These are phyloP conservation scores for Trematomus loennbergii DNA, from an alignment of 2,113 vertebrate genomes.

Conservation along the genomic window DNA sequence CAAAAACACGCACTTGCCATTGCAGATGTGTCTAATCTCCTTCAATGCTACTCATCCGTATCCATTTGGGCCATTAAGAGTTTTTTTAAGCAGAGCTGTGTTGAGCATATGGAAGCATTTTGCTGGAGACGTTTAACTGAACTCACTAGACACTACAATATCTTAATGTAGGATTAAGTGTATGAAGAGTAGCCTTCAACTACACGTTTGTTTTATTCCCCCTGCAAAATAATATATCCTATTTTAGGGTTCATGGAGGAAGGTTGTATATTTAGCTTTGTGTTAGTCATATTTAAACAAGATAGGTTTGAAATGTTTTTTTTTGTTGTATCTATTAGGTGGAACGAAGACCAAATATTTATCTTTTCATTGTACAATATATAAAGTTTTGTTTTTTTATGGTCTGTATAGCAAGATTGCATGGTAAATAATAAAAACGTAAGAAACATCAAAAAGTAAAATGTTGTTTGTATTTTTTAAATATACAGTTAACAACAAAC, in stretches of 20 bases:
- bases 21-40: background rate
- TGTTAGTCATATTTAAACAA: slow-evolving; percentile 5
- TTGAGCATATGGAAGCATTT: background rate
- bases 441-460: background rate
- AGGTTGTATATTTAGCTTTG: slow-evolving; percentile 26
- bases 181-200: background rate
- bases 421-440: slow-evolving; percentile 57
- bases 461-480: background rate
- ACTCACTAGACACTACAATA: slow-evolving; percentile 9
- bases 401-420: slow-evolving; percentile 22
- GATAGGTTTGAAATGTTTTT: background rate
- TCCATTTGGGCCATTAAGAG: background rate
- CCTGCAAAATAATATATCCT: slow-evolving; percentile 24
- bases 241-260: slow-evolving; percentile 31
- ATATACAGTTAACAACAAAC: background rate
- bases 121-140: background rate
- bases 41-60: background rate
- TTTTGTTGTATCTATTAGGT: background rate
- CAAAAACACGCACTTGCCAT: slow-evolving; percentile 15
- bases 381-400: slow-evolving; percentile 35
- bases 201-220: slow-evolving; percentile 4
- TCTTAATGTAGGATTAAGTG: background rate
- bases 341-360: slow-evolving; percentile 46
- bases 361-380: slow-evolving; percentile 33
- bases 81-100: background rate